Evolutionary conservation across 1,140 invertebrate genomes (phyloP), one percentile per base, ranked within the genome.

Genomic region (Triops cancriformis): DNA sequence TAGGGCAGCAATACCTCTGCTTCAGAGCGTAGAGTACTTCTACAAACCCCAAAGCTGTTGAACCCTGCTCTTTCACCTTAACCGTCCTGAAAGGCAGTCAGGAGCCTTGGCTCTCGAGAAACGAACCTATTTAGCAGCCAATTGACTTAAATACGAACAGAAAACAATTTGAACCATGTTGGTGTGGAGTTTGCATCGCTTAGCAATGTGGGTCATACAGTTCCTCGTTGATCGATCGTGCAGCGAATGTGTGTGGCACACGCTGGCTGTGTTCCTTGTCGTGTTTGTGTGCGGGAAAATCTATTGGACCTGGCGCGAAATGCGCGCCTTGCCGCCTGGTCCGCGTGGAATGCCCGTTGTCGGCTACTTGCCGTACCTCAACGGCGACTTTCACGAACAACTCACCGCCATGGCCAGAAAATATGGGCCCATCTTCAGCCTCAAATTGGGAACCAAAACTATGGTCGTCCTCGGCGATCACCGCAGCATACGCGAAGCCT

Each of bases 381-480:
- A 89, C 77, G 88, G 88, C 43, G 89, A 91, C 80, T 88, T 91
- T 41, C 93, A 96, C 85, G 87, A 93, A n/a, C 88, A 90, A 14
- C 93, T 92, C 84, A 86, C 89, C 80, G 88, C 92, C 78, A 84
- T 96, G 80, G 89, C 91, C 14, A 87, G 89, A 76, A 89, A 88
- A 78, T 95, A 94, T 83, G 94, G 94, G 0, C 86, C 89, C 0
- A 87, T 95, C 74, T 94, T 95, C 85, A 93, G 92, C n/a, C 88
- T 92, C 0, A 86, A 88, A 26, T 87, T 96, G 1, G 94, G 94
- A 28, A 91, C 89, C 79, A 91, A 95, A 81, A 85, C 94, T 6
- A 90, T 93, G 11, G 91, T 96, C 18, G 92, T 96, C 9, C 85
- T 96, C 78, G 93, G 91, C 84, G 94, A 96, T 85, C 91, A 93